phyloP scores from a whole-genome alignment of 2,113 vertebrate species.

The Penelope pileata region DNA sequence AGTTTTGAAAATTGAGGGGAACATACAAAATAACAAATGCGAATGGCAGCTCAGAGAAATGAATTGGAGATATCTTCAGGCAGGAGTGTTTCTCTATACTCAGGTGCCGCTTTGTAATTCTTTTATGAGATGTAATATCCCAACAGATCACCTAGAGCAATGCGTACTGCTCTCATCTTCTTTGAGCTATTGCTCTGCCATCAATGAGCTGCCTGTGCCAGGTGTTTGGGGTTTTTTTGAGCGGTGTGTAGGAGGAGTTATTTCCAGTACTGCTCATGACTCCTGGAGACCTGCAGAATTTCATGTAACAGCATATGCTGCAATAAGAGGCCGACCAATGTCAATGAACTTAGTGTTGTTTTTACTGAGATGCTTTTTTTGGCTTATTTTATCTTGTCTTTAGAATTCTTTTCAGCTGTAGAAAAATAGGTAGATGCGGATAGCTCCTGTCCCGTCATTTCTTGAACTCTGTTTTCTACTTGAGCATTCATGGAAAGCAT shows the following conservation, averaged over 20 bases:
- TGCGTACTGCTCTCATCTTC: background rate
- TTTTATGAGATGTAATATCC: background rate
- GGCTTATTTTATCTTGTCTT: background rate
- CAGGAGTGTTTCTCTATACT: background rate
- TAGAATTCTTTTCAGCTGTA: background rate
- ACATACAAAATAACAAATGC: background rate
- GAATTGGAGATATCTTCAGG: background rate
- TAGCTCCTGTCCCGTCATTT: background rate
- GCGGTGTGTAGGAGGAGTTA: background rate
- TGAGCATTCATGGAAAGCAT: background rate
- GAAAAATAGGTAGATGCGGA: background rate
- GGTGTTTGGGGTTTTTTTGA: background rate
- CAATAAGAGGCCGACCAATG: background rate
- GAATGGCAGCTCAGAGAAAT: background rate
- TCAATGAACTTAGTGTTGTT: background rate
- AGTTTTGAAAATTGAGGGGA: background rate
- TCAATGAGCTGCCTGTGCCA: background rate
- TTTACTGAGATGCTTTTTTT: background rate
- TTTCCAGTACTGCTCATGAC: constrained; percentile 2
- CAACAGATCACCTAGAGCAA: background rate
- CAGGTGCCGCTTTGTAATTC: background rate
- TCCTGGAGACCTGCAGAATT: background rate
- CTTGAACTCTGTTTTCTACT: background rate
- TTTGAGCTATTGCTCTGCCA: background rate
- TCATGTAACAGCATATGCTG: background rate